Evolutionary conservation across 2,113 vertebrate species (phyloP), one percentile per base, ranked within the genome.

Genomic region (Sebastes schlegelii): DNA sequence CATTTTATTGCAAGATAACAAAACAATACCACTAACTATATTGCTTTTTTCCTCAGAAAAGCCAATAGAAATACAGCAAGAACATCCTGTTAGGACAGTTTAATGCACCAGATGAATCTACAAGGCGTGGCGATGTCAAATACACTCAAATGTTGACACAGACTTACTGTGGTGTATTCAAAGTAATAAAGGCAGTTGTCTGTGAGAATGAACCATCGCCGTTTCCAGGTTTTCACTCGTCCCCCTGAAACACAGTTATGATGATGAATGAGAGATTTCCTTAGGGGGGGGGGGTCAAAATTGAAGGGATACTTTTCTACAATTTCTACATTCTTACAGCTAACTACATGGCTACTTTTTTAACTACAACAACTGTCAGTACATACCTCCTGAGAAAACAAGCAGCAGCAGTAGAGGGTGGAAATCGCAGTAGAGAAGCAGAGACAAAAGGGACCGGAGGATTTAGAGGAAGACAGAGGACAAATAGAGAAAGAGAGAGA

Each of bases 141-240:
- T 19, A 13, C 43, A 65, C n/a, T 54, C 5, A 52, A 13, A 21
- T 26, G 26, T 14, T 21, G 26, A 67, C 8, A 23, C 12, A 12
- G 1, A 93, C 95, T 95, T 92, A 96, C 96, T 86, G 95, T 96
- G 23, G 95, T 96, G 88, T 95, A 96, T 86, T 96, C 96, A 92
- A 96, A 96, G 91, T 96, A 96, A 89, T 96, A 96, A 67, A 96
- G 94, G 88, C 96, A 96, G 90, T 96, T 96, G 74, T 96, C 95
- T 60, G 95, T 96, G 66, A 96, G 94, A 75, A 96, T 96, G 65
- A 96, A 96, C 96, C 95, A 96, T 80, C 96, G 87, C 11, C 95
- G 90, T 72, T 96, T 96, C 95, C 95, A 96, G 26, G 95, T 96
- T 86, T 96, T 96, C 72, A 96, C 95, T 21, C 95, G 92, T 74